Evolutionary conservation across 2,113 vertebrate genomes (phyloP), one percentile per base, ranked within the genome.

Genomic region (Capreolus pygargus): DNA sequence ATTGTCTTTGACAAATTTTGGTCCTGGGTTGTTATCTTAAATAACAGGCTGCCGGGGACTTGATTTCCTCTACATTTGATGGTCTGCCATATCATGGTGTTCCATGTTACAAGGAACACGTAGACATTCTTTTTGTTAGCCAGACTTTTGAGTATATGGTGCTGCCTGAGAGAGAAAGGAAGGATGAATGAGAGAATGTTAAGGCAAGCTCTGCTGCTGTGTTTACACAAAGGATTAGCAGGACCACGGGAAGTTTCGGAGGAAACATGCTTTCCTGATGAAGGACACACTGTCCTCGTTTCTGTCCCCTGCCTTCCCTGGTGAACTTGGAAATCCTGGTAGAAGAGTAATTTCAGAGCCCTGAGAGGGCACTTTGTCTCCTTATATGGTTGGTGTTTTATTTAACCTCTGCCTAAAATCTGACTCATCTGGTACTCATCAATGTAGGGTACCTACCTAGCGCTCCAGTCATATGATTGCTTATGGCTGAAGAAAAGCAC

Each of bases 11-110:
- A 89, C 43, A 96, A 54, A 58, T 60, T 95, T 86, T 95, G 57
- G 30, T 61, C 91, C 79, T 94, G 83, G 82, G 21, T 95, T 13
- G 9, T 94, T 97, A 76, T 95, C 95, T 89, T 45, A 97, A 93
- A 91, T 84, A 96, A 90, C 76, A 93, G 81, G 28, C 83, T 95
- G 55, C 50, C 0, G 4, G 45, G 50, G 58, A 27, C 36, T 67
- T 83, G 55, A 50, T 94, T 94, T 83, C 88, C 86, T 97, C 88
- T 55, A 91, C 85, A 57, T 55, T 83, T 50, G 45, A 93, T 79
- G 94, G 55, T 82, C 86, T 94, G 86, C 36, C 61, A 33, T 83
- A 79, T 87, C 60, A 64, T 88, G 94, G 43, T 87, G 67, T 94
- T 97, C 91, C 19, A 21, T n/a, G 52, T 87, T 95, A 79, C 12